Percentiles rank a stretch among this genome's conserved stretches.
These are phyloP conservation scores for Sminthurides bifidus DNA, from an alignment of 1,140 invertebrate species.

Conservation along the genomic window DNA sequence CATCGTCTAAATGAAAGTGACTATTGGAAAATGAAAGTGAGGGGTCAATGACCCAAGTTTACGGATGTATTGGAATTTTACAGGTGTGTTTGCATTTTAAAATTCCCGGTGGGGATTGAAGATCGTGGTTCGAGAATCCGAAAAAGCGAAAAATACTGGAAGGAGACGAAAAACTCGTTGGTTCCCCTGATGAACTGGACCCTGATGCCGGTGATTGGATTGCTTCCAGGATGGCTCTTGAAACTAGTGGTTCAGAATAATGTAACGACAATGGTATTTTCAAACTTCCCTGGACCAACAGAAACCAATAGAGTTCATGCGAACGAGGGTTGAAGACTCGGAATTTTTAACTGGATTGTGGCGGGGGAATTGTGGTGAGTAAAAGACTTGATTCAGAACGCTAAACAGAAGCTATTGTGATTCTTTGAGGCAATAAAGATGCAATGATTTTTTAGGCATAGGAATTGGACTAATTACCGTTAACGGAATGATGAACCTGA, in stretches of 20 bases:
- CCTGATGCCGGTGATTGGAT: neutral
- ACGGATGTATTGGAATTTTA: no score
- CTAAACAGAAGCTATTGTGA: no score
- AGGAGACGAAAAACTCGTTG: neutral
- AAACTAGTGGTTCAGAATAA: neutral
- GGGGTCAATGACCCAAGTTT: neutral
- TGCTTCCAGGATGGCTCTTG: neutral
- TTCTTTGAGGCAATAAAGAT: no score
- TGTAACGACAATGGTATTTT: neutral
- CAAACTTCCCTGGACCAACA: neutral
- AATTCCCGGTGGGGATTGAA: neutral
- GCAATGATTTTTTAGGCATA: neutral
- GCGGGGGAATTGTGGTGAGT: constrained; percentile 1
- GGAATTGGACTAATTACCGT: neutral
- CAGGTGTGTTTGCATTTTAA: neutral
- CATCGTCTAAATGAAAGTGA: neutral
- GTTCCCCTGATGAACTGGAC: neutral
- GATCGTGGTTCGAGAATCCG: neutral
- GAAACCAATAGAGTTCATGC: neutral
- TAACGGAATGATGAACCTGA: neutral
- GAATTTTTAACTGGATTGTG: neutral
- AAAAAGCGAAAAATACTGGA: neutral
- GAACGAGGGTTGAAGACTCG: neutral
- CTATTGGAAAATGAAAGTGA: neutral
- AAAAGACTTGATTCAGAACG: no score